phyloP scores from a whole-genome alignment of 2,113 vertebrate genomes.

The Oreochromis tanganicae region DNA sequence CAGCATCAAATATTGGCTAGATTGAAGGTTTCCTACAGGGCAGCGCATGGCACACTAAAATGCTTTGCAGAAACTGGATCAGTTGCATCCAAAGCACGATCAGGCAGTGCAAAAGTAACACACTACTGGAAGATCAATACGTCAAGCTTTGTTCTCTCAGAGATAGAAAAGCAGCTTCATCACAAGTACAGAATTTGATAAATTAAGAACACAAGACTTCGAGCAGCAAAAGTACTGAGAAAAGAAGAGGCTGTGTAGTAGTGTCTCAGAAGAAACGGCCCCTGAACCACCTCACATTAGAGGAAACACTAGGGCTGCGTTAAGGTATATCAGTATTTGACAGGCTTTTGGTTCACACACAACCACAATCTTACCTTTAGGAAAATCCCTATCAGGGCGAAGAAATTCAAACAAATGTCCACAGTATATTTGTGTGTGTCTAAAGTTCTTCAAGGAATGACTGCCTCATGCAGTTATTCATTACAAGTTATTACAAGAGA shows the following conservation, averaged over 20 bases:
- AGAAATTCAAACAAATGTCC: background rate
- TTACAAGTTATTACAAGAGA: background rate
- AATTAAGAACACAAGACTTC: background rate
- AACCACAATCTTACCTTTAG: background rate
- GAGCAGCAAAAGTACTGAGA: background rate
- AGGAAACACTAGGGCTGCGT: background rate
- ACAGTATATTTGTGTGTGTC: background rate
- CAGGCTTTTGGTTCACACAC: background rate
- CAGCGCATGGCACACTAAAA: background rate
- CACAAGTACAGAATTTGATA: background rate
- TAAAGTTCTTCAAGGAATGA: background rate
- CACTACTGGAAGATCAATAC: background rate
- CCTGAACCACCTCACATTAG: background rate
- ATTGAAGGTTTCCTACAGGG: background rate
- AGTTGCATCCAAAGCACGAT: background rate
- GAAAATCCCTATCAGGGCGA: accelerated
- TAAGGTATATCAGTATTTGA: background rate
- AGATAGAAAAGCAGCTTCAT: background rate
- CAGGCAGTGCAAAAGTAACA: background rate
- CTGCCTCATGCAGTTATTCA: background rate
- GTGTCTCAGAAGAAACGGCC: background rate
- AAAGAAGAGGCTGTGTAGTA: background rate
- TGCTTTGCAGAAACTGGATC: background rate
- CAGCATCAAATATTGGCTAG: background rate
- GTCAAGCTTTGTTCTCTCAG: background rate